A percentile compares a stretch with the other conserved stretches of the same genome.
phyloP scores from a whole-genome alignment of 2,113 vertebrate genomes.

The Jacana jacana region DNA sequence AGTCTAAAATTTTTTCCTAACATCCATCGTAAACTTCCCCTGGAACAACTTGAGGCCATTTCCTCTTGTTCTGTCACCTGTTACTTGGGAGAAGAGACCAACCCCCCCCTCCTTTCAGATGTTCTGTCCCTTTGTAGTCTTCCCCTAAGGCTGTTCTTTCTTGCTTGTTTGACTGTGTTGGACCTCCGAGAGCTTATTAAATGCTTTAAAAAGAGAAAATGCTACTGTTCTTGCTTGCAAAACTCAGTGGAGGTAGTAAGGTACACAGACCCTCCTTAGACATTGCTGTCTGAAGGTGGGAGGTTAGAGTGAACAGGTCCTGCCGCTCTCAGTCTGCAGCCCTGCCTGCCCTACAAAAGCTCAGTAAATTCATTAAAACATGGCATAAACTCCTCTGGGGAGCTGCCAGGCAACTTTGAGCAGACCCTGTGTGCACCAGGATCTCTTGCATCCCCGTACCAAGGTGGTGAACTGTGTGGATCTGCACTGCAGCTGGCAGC shows the following conservation, averaged over 20 bases:
- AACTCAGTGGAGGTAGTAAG: neutral
- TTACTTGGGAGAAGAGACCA: neutral
- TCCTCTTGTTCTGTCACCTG: neutral
- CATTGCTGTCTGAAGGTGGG: neutral
- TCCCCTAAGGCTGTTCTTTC: neutral
- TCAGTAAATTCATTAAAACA: neutral
- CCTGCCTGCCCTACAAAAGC: neutral
- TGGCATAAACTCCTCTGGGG: neutral
- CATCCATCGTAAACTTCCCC: neutral
- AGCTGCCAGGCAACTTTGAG: neutral
- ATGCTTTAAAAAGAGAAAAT: neutral
- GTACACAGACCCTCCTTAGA: too few species aligned
- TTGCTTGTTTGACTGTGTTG: neutral
- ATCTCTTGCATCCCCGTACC: neutral
- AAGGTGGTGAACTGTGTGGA: accelerated
- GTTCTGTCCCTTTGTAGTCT: neutral
- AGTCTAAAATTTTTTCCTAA: neutral
- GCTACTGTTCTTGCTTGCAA: neutral
- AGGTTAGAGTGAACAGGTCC: neutral
- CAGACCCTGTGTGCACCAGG: neutral
- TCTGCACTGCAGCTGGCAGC: neutral
- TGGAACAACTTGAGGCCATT: neutral
- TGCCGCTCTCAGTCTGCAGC: neutral
- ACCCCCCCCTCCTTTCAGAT: neutral
- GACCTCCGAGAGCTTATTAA: neutral